These are phyloP conservation scores for Pachydiplax longipennis DNA, from an alignment of 2,888 invertebrate species.

Conservation along the genomic window DNA sequence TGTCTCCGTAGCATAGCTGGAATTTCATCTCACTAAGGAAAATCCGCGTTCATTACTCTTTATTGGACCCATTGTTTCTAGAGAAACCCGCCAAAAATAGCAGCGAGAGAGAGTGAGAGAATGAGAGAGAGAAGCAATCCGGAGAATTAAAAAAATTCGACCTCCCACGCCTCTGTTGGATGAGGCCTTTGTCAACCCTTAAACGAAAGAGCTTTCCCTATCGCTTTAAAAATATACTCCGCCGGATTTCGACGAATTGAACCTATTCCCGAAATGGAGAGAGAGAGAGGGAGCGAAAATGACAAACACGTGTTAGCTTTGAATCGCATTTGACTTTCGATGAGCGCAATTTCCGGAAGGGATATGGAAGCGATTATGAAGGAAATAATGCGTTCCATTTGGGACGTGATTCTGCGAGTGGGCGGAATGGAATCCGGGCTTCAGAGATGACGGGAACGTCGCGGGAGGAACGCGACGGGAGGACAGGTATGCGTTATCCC, in stretches of 20 bases:
- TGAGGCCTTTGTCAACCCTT: no score
- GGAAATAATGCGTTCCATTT: background rate
- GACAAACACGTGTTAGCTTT: background rate
- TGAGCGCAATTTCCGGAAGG: background rate
- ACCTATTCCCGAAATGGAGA: background rate
- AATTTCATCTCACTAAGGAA: no score
- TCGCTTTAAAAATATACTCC: no score
- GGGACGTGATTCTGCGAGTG: background rate
- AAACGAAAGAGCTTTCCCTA: no score
- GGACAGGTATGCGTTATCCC: background rate
- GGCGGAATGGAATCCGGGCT: background rate
- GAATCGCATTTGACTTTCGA: conserved; percentile 23
- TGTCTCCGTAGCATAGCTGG: no score
- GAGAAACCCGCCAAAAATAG: no score
- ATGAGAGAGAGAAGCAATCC: background rate
- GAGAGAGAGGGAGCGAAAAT: background rate
- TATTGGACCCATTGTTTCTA: no score
- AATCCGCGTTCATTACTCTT: no score
- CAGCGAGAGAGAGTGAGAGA: background rate
- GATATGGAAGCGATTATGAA: background rate
- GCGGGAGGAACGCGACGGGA: background rate
- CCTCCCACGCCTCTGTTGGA: no score
- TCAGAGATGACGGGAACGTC: background rate
- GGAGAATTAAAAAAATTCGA: no score
- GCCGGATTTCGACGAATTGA: no score